phyloP scores from a whole-genome alignment of 2,113 vertebrate genomes.

The Calidris pygmaea region DNA sequence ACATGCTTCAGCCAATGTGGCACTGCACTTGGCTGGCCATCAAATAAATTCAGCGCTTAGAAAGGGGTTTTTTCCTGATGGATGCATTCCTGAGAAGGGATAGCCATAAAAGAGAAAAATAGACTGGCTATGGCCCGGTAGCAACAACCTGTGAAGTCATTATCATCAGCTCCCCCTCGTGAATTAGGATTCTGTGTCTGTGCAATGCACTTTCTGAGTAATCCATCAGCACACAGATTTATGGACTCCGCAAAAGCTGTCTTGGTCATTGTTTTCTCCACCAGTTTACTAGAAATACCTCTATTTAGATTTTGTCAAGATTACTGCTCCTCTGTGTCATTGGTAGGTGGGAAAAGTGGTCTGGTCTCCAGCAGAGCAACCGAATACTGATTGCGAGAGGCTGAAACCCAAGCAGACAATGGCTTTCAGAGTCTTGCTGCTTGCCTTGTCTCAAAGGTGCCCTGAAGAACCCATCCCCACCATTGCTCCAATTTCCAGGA shows the following conservation, averaged over 20 bases:
- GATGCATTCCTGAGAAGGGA: constrained; percentile 16
- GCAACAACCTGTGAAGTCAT: constrained; percentile 46
- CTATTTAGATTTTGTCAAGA: constrained; percentile 46
- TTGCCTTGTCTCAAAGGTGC: neutral
- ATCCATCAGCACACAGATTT: constrained; percentile 47
- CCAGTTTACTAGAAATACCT: constrained; percentile 34
- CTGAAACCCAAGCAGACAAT: neutral
- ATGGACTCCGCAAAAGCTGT: neutral
- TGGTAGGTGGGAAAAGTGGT: neutral
- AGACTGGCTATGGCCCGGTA: neutral
- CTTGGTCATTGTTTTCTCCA: constrained; percentile 13
- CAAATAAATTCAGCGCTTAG: neutral
- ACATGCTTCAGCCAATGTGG: neutral
- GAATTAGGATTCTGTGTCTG: constrained; percentile 19
- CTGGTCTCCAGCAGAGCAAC: neutral
- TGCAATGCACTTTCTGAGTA: neutral
- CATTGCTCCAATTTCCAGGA: neutral
- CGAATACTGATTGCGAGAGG: neutral
- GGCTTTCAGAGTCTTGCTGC: neutral
- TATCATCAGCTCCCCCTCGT: neutral
- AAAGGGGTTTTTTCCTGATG: constrained; percentile 11
- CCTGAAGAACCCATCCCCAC: neutral
- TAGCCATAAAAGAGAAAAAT: constrained; percentile 51
- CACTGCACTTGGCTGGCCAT: neutral
- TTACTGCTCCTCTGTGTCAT: neutral